phyloP scores from a whole-genome alignment of 2,113 vertebrate species.

The Ariopsis seemanni region DNA sequence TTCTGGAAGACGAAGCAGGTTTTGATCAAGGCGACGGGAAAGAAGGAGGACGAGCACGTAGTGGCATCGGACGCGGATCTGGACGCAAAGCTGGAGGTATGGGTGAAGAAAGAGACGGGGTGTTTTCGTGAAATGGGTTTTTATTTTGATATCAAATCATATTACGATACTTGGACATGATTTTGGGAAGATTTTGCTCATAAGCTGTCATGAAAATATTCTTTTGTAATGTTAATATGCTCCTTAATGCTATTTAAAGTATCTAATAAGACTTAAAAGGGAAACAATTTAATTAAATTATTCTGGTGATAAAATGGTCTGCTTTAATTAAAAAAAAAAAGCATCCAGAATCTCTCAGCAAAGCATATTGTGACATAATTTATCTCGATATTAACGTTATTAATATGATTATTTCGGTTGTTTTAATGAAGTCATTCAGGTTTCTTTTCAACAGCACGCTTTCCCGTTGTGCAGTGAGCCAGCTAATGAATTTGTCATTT shows the following conservation, averaged over 20 bases:
- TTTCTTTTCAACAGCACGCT: neutral
- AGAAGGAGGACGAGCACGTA: constrained; percentile 82
- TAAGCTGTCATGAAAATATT: neutral
- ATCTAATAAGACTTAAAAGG: neutral
- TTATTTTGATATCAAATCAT: no score
- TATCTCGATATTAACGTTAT: neutral
- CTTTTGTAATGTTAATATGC: neutral
- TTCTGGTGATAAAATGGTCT: neutral
- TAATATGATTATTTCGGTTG: neutral
- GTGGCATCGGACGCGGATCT: constrained; percentile 82
- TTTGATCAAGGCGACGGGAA: constrained; percentile 84
- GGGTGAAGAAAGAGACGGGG: neutral
- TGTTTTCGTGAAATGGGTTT: no score
- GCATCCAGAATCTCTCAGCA: neutral
- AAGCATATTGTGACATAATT: neutral
- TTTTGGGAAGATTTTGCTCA: neutral
- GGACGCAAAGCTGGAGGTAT: constrained; percentile 79
- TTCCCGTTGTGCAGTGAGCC: neutral
- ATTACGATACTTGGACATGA: no score
- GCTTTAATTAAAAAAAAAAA: neutral
- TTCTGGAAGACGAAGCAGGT: constrained; percentile 84
- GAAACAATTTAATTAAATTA: neutral
- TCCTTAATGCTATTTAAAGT: neutral
- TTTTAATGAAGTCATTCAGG: neutral
- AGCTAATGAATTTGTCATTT: neutral